Percentiles rank a stretch among this genome's conserved stretches.
Evolutionary conservation across 2,888 invertebrate species (phyloP).

Genomic region (Dastarcus helophoroides): DNA sequence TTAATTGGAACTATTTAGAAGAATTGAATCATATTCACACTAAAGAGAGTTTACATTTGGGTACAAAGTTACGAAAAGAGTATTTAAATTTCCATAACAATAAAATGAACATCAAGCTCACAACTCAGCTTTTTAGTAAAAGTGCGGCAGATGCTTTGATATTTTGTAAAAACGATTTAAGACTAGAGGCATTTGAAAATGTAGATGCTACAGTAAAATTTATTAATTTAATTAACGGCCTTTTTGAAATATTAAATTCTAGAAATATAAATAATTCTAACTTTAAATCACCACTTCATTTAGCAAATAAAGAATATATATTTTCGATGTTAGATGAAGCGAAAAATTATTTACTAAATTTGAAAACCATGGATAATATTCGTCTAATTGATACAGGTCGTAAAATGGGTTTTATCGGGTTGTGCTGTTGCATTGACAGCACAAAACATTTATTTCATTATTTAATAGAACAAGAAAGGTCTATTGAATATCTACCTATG

Average conservation of each 20-base stretch:
- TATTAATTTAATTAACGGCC: slow-evolving; percentile 15
- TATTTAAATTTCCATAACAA: slow-evolving; percentile 12
- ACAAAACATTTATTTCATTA: slow-evolving; percentile 1
- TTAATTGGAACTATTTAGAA: slow-evolving; percentile 11
- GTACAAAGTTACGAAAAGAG: slow-evolving; percentile 7
- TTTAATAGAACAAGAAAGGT: slow-evolving; percentile 4
- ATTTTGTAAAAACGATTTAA: slow-evolving; percentile 10
- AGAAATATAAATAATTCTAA: slow-evolving; percentile 5
- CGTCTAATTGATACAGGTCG: slow-evolving; percentile 3
- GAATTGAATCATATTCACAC: slow-evolving; percentile 15
- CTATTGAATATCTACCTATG: slow-evolving; percentile 4
- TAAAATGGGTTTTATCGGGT: slow-evolving; percentile 6
- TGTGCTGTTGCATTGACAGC: slow-evolving; percentile 4
- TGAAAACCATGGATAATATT: not conserved
- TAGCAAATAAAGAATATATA: slow-evolving; percentile 1
- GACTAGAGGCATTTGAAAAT: slow-evolving; percentile 11
- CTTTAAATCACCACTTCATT: slow-evolving; percentile 4
- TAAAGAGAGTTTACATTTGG: slow-evolving; percentile 10
- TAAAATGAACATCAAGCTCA: slow-evolving; percentile 19
- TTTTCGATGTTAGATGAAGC: not conserved
- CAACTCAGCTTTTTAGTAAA: slow-evolving; percentile 18
- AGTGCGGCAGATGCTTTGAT: slow-evolving; percentile 16
- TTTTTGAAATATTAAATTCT: slow-evolving; percentile 20
- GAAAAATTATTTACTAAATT: not conserved
- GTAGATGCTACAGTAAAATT: slow-evolving; percentile 16